Base-by-base conservation (phyloP, 2,113 vertebrate species). In the Grammomys dolichurus region DNA sequence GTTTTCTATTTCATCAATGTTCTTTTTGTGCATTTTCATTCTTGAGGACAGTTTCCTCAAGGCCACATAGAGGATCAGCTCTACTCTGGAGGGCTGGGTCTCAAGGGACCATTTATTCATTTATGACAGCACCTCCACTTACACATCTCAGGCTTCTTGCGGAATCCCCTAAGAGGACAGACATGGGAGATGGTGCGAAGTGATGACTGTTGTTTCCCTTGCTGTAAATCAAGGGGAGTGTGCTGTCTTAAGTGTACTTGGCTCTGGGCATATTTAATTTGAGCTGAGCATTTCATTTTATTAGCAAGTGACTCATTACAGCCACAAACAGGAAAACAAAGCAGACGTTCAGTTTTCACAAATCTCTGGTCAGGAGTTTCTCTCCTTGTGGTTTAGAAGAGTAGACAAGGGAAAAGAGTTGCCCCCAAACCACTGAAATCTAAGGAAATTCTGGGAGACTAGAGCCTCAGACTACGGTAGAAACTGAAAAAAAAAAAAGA, bases 81-180 rank as follows among this genome's bases (percentile, higher is more conserved):
- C 85, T 46, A 13, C 51, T 96, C 80, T 40, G 46, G 78, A 93
- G 91, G 58, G 48, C 28, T 22, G 56, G 8, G 84, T 89, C 95
- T 94, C 93, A 82, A 76, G 95, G 87, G 94, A 92, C 36, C 88
- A 58, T 94, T 36, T 78, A 65, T 31, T 93, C 73, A 58, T 46
- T 67, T 16, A 31, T 11, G 7, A 9, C 65, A 33, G 73, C 33
- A 70, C 28, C 16, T 2, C 13, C 43, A 81, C 13, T 46, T 91
- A 80, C 13, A 4, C 22, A 84, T 40, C 11, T 69, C 56, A 4
- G 40, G 7, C 33, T 91, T 77, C 58, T 76, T 58, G 14, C 10
- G 73, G 54, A 90, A 40, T 84, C 58, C 22, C n/a, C 46, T 16
- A 51, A 88, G 10, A 75, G 16, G 84, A 0, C 26, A 69, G 9